Evolutionary conservation across 2,113 vertebrate species (phyloP).

Genomic region (Corvus hawaiiensis): DNA sequence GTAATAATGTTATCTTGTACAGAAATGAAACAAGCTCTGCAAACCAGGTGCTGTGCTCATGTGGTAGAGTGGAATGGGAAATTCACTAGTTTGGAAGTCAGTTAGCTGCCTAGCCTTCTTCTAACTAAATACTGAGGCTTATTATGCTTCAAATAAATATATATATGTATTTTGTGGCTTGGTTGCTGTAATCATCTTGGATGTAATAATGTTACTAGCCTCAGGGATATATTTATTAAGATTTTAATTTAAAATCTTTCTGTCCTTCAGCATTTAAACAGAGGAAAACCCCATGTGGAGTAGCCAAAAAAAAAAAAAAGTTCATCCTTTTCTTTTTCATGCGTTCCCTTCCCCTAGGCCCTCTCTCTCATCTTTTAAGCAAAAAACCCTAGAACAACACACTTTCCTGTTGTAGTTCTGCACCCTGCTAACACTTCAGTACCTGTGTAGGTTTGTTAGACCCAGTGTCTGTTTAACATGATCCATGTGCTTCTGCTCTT

Average conservation of each 20-base stretch:
- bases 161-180: slow-evolving; percentile 69
- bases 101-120: slow-evolving; percentile 45
- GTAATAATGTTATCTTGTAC: neutral
- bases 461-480: neutral
- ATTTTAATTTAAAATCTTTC: slow-evolving; percentile 74
- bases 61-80: slow-evolving; percentile 17
- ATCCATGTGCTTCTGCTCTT: neutral
- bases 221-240: slow-evolving; percentile 77
- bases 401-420: neutral
- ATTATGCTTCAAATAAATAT: slow-evolving; percentile 66
- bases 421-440: neutral
- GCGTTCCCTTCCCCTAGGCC: slow-evolving; percentile 7
- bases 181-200: slow-evolving; percentile 74
- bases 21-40: neutral
- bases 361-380: slow-evolving; percentile 39
- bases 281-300: slow-evolving; percentile 68
- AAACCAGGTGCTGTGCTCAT: neutral
- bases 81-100: slow-evolving; percentile 59
- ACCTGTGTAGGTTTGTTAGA: neutral
- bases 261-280: slow-evolving; percentile 68
- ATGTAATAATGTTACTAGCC: slow-evolving; percentile 76
- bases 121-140: slow-evolving; percentile 57
- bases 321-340: slow-evolving; percentile 43
- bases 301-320: slow-evolving; percentile 45
- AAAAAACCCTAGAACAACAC: neutral